A percentile compares a stretch with the other conserved stretches of the same genome.
Evolutionary conservation across 2,113 vertebrate genomes (phyloP).

Genomic region (Mustelus asterias): DNA sequence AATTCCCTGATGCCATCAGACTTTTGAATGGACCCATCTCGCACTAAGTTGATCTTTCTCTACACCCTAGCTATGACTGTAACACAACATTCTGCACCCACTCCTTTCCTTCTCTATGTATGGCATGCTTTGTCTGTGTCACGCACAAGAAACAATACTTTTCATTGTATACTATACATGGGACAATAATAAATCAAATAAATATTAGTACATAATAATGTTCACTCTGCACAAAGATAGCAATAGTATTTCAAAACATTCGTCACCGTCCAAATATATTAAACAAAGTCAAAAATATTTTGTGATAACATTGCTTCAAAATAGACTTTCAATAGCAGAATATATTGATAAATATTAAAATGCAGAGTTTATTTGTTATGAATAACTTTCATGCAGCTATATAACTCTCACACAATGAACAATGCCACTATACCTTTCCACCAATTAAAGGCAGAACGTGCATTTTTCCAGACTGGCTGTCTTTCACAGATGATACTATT

Average conservation of each 20-base stretch:
- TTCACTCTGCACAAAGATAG: constrained; percentile 1
- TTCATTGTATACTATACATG: no score
- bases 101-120: no score
- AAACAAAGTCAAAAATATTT: neutral
- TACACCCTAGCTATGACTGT: no score
- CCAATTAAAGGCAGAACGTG: constrained; percentile 94
- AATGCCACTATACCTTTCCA: constrained; percentile 74
- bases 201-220: neutral
- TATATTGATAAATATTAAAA: neutral
- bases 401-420: neutral
- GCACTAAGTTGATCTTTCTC: no score
- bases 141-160: no score
- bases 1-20: no score
- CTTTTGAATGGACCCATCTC: no score
- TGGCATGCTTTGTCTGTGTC: no score
- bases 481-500: constrained; percentile 94
- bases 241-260: neutral
- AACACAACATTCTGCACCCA: no score
- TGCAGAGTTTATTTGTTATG: no score
- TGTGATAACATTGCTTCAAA: neutral
- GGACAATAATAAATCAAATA: no score
- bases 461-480: constrained; percentile 93
- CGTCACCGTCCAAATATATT: neutral
- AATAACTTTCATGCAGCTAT: neutral
- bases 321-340: neutral